Percentiles rank a stretch among this genome's conserved stretches.
Evolutionary conservation across 1,140 invertebrate species (phyloP).

Genomic region (Caerostris extrusa): DNA sequence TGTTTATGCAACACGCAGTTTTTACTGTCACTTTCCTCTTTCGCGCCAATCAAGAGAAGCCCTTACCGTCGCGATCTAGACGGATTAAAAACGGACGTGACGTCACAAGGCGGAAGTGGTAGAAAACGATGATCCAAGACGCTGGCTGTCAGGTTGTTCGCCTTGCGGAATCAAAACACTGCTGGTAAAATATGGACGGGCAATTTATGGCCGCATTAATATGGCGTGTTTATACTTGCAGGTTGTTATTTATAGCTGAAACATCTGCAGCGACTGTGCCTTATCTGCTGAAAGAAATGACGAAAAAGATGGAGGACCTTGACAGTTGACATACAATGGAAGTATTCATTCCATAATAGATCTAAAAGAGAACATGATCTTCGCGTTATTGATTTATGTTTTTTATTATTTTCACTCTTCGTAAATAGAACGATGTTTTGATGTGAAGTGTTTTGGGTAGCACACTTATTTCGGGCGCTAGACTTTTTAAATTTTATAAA

Average conservation of each 20-base stretch:
- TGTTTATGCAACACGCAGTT: neutral
- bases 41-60: neutral
- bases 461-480: too few species aligned
- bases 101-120: conserved; percentile 18
- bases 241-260: conserved; percentile 19
- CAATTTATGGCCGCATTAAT: conserved; percentile 21
- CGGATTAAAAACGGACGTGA: neutral
- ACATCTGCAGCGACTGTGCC: neutral
- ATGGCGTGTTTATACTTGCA: conserved; percentile 10
- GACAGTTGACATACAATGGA: neutral
- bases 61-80: neutral
- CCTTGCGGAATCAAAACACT: neutral
- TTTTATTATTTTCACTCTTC: neutral
- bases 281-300: neutral
- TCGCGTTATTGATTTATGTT: neutral
- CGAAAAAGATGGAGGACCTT: neutral
- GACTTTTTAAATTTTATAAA: too few species aligned
- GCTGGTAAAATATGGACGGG: neutral
- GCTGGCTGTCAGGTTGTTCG: neutral
- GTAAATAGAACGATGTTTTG: too few species aligned
- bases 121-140: neutral
- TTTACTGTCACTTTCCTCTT: neutral
- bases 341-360: conserved; percentile 4
- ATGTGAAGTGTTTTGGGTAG: too few species aligned
- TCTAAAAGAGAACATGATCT: conserved; percentile 1